Conservation (phyloP, 2,113 vertebrate genomes). For the Vulpes vulpes region DNA sequence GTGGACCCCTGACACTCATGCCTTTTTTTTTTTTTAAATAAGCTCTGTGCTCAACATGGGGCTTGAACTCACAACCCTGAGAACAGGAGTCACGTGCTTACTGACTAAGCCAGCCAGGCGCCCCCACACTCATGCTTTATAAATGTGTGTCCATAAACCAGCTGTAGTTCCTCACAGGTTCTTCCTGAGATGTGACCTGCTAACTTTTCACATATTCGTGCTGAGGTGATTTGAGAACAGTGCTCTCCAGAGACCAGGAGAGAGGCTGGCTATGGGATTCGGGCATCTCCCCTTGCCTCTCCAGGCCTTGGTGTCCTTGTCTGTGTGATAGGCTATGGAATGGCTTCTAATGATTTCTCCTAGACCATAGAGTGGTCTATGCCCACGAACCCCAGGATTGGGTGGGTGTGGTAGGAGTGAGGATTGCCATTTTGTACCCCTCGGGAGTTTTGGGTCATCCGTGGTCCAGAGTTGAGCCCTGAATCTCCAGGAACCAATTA, state of each 20-base stretch:
- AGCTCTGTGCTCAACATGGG: not conserved
- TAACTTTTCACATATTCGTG: not conserved
- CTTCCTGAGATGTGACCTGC: not conserved
- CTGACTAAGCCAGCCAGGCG: not conserved
- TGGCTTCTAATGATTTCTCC: not conserved
- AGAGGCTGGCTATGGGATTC: not conserved
- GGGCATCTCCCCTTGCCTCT: not conserved
- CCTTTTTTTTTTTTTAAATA: not conserved
- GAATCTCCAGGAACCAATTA: not conserved
- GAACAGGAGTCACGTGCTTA: not conserved
- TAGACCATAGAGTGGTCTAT: not conserved
- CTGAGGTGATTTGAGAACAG: not conserved
- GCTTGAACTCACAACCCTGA: not conserved
- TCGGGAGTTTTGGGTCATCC: not conserved
- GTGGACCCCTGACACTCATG: not conserved
- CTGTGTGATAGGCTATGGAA: not conserved
- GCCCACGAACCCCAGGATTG: not conserved
- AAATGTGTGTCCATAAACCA: not conserved
- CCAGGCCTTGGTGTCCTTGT: not conserved
- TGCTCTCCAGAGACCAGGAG: not conserved
- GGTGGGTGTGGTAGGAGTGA: not conserved
- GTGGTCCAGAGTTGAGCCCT: not conserved
- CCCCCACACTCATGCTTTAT: not conserved
- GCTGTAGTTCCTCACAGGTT: not conserved
- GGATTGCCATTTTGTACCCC: not conserved